Evolutionary conservation across 2,113 vertebrate genomes (phyloP), one percentile per base, ranked within the genome.

Genomic region (Rhodinocichla rosea): DNA sequence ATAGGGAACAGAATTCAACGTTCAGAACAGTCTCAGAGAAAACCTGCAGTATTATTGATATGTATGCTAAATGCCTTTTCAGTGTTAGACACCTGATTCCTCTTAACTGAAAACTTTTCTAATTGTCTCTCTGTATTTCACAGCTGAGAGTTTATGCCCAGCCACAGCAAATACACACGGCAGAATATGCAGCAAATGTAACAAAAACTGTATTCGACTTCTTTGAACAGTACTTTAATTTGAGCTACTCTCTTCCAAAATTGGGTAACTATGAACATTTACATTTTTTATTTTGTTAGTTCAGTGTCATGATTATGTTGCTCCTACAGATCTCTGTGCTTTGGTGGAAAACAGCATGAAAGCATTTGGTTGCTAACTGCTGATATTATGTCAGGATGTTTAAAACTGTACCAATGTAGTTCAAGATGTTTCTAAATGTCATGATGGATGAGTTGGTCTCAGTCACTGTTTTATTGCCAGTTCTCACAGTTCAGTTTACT

Each of bases 141-240:
- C 96, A 99, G 99, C 97, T 99, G 80, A 98, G 97, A 70, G 98
- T 99, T 96, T 99, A 99, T 4, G 98, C 98, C 50, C 99, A 99
- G 96, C 98, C 98, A 13, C 89, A 81, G 64, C 99, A 99, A 96
- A 69, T 97, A n/a, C 18, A 90, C 32, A 99, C 99, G 0, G 98
- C 99, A n/a, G 59, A 87, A 20, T 99, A 99, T 22, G 99, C 99
- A 73, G 99, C 98, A 33, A 5, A 98, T 45, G 95, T 98, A 45
- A 99, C 99, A 39, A 98, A 99, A 96, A 13, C 6, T n/a, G 93
- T 98, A 67, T 99, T 99, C 30, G 97, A 99, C 95, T 99, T 98
- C 97, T 99, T 99, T 97, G 99, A 99, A 97, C 7, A 97, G 1
- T 99, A 99, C 94, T 99, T 99, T 90, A 96, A 94, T 93, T 97